Evolutionary conservation across 2,113 vertebrate species (phyloP).

Genomic region (Mohoua ochrocephala): DNA sequence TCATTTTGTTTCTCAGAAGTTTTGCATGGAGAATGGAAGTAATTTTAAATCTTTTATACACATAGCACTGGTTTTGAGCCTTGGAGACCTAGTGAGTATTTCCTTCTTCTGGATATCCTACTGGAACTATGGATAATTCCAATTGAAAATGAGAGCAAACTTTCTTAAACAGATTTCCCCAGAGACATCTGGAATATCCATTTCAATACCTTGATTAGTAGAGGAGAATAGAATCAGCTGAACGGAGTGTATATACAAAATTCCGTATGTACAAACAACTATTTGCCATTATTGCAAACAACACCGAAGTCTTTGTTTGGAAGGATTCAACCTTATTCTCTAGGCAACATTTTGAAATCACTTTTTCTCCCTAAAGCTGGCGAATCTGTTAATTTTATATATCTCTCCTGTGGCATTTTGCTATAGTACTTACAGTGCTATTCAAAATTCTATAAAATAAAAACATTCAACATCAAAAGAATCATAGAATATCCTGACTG

Average conservation of each 20-base stretch:
- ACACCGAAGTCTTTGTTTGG: background rate
- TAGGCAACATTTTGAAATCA: background rate
- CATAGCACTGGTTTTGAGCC: background rate
- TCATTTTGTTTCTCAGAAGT: background rate
- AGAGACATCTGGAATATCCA: background rate
- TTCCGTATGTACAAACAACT: background rate
- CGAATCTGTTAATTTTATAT: background rate
- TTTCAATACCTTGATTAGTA: background rate
- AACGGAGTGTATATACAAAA: background rate
- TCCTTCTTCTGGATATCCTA: background rate
- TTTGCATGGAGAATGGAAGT: background rate
- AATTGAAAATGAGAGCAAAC: background rate
- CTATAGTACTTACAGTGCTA: background rate
- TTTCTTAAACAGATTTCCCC: background rate
- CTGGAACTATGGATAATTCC: background rate
- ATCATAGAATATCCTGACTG: background rate
- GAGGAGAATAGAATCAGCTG: background rate
- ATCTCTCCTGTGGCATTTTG: background rate
- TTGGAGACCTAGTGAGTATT: background rate
- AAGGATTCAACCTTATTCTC: background rate
- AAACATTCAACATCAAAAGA: background rate
- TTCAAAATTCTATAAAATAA: background rate
- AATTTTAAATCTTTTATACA: background rate
- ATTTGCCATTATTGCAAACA: background rate
- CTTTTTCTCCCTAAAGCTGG: rapidly evolving